Base-by-base conservation (phyloP, 2,113 vertebrate genomes). In the Bettongia penicillata region DNA sequence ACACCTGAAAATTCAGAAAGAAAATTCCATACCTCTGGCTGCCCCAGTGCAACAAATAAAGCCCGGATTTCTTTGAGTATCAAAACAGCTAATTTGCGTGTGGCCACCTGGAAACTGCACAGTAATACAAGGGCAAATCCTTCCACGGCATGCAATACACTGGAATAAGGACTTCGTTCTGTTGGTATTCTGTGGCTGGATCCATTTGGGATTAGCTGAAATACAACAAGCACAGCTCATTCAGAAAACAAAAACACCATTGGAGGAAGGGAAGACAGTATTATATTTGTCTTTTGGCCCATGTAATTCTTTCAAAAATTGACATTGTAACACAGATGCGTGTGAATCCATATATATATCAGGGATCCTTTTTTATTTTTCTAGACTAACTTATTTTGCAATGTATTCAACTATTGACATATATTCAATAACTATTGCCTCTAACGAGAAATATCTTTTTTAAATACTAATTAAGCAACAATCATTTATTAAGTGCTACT, bases 71-170 rank as follows among this genome's bases (percentile, higher is more conserved):
- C 99, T 98, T 99, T 98, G 94, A 99, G 99, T 90, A 99, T 99
- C 11, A 99, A 96, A 52, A 99, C 99, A 0, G 99, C 99, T 91
- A 99, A 98, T 96, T 99, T 99, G 95, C 99, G 99, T 0, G 99
- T 99, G 96, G 99, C 99, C 94, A 99, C 99, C 97, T 99, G 99
- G 98, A 99, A 99, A 51, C 99, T 99, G 97, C 99, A 99, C 94
- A 99, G 99, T 93, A 99, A 98, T 92, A 99, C 99, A 92, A 99
- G 98, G 0, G 99, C 99, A 98, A 98, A 99, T 98, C 98, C 99
- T 96, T 99, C 99, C 0, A 99, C 99, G 0, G 99, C 99, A 0
- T 99, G 99, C 68, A 99, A 98, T 7, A 99, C 99, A 0, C 99
- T 99, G 93, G 99, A 99, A 96, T 99, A 99, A 28, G 99, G 99